Base-by-base conservation (phyloP, 2,797 vertebrate genomes). In the Rallus crepitans region DNA sequence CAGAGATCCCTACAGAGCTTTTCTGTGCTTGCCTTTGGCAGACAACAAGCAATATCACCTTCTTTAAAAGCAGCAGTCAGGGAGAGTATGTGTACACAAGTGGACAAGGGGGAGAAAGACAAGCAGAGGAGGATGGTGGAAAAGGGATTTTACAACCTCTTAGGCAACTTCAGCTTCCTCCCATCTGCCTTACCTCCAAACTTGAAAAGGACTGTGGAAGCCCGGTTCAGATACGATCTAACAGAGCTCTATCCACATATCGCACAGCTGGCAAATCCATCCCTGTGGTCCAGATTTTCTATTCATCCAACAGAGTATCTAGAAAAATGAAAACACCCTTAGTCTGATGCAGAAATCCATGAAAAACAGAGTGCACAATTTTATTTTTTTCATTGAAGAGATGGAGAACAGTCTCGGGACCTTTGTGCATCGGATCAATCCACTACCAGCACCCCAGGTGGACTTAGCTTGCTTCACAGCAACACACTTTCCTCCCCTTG, bases 191-290 rank as follows among this genome's bases (percentile, higher is more conserved):
- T 47, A 53, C 39, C 56, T 66, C 42, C 52, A 70, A 45, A 63
- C 11, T 71, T 48, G 35, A 87, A 64, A 83, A 71, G 40, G 13
- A 75, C 20, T 35, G 12, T 20, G 50, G 52, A 90, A 90, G 63
- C 37, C n/a, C 19, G 0, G 35, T 30, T 88, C 65, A 57, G 52
- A 12, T 35, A 57, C 2, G 20, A 72, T 28, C 59, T 35, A 60
- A 57, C 8, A 83, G 48, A 94, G 48, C 30, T 47, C 42, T 37
- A 30, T 2, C 21, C 30, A 63, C 21, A 23, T 5, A 69, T n/a
- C 0, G 0, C 2, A 3, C 0, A 69, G 50, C 4, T 1, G 0
- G 39, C 12, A 94, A 84, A 91, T 57, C 35, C 15, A 90, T 10
- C 35, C 30, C 35, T 8, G 1, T 27, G 16, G 25, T 69, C n/a